A percentile compares a stretch with the other conserved stretches of the same genome.
Conservation (phyloP, 2,888 invertebrate species). For the Acronicta leporina region DNA sequence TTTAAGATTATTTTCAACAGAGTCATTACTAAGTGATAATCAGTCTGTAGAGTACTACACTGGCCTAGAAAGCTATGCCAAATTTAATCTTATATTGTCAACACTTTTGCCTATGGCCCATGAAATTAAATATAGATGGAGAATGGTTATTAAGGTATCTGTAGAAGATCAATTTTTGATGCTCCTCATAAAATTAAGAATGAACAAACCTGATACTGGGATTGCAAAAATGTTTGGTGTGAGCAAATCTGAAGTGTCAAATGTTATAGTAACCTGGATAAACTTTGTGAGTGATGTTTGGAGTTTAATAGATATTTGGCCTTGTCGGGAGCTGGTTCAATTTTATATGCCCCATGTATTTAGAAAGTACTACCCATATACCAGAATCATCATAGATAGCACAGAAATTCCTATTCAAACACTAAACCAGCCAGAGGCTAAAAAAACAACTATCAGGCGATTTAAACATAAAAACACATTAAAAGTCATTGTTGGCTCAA, state of each 20-base stretch:
- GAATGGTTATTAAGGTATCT: background rate
- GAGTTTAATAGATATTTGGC: background rate
- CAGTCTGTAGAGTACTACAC: background rate
- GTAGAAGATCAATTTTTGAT: conserved; percentile 2
- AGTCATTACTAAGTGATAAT: background rate
- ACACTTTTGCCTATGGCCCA: conserved; percentile 1
- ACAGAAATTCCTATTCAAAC: background rate
- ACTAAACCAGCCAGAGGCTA: background rate
- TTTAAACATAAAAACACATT: no score
- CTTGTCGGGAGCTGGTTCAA: background rate
- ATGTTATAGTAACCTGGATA: conserved; percentile 2
- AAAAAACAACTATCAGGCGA: no score
- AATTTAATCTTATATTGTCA: background rate
- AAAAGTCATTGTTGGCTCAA: background rate
- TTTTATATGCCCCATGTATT: no score
- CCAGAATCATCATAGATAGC: no score
- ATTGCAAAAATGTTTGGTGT: conserved; percentile 6
- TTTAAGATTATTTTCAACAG: conserved; percentile 1
- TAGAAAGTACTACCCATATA: no score
- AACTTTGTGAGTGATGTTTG: background rate
- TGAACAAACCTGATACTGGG: conserved; percentile 6
- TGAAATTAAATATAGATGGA: conserved; percentile 4
- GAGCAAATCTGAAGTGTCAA: conserved; percentile 4
- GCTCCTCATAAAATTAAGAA: background rate
- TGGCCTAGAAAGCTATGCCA: background rate